Percentiles rank a stretch among this genome's conserved stretches.
Evolutionary conservation across 64 coral and sea anemone species (phyloP).

Genomic region (Acropora yongei): DNA sequence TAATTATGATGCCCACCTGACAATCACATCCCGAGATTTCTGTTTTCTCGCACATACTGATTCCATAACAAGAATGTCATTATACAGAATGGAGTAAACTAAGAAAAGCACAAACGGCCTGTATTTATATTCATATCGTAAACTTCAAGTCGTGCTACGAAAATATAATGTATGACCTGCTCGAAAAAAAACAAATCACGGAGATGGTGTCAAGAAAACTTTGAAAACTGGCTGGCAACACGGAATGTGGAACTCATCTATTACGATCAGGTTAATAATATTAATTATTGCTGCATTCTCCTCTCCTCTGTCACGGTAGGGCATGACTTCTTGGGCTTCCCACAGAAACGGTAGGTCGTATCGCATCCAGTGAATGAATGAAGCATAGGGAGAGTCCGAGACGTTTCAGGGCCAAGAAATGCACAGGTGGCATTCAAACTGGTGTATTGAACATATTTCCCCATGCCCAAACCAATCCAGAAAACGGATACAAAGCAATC

Average conservation of each 20-base stretch:
- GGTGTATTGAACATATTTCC: neutral
- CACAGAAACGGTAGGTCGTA: neutral
- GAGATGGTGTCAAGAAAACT: too few relatives aligned
- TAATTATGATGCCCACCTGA: neutral
- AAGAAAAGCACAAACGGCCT: too few relatives aligned
- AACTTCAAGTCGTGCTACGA: too few relatives aligned
- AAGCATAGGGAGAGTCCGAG: neutral
- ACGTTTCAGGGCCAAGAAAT: neutral
- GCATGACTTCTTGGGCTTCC: too few relatives aligned
- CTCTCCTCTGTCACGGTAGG: too few relatives aligned
- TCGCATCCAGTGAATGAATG: conserved; percentile 43
- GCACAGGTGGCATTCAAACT: neutral
- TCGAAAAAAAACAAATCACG: too few relatives aligned
- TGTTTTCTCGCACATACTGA: neutral
- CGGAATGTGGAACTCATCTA: too few relatives aligned
- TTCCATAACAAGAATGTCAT: neutral
- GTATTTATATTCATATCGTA: too few relatives aligned
- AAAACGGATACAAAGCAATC: neutral
- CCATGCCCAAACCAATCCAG: conserved; percentile 10
- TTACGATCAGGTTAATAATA: too few relatives aligned
- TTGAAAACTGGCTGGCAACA: too few relatives aligned
- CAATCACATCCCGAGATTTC: neutral
- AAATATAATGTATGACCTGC: too few relatives aligned
- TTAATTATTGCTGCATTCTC: too few relatives aligned
- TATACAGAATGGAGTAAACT: neutral